Conservation (phyloP, 2,113 vertebrate genomes). For the Phrynocephalus versicolor region DNA sequence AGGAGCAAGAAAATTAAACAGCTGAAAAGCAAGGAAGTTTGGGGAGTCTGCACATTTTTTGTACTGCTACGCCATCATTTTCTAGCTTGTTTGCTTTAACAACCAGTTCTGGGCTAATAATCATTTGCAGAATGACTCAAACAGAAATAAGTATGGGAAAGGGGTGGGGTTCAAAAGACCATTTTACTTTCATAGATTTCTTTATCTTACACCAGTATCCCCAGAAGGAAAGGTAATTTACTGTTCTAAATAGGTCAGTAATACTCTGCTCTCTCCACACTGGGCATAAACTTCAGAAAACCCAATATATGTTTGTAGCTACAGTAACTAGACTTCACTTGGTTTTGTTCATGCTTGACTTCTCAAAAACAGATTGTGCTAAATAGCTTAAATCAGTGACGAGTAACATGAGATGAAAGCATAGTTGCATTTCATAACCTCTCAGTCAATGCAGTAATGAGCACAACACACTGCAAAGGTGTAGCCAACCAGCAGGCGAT, state of each 20-base stretch:
- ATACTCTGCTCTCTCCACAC: not conserved
- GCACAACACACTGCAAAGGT: not conserved
- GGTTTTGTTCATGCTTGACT: not conserved
- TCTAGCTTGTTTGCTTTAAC: not conserved
- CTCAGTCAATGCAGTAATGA: not conserved
- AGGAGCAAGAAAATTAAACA: not conserved
- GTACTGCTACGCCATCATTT: not conserved
- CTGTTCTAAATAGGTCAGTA: not conserved
- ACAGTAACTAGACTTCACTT: not conserved
- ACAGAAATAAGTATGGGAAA: not conserved
- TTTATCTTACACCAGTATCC: not conserved
- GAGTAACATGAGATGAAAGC: not conserved
- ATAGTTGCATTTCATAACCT: not conserved
- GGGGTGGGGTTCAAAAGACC: too few relatives aligned
- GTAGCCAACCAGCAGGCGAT: not conserved
- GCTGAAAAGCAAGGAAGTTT: not conserved
- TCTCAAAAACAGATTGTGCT: not conserved
- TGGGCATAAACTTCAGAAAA: too few relatives aligned
- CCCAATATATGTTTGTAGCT: not conserved
- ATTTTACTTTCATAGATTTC: not conserved
- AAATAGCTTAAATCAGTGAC: not conserved
- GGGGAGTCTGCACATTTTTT: not conserved
- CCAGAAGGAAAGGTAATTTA: not conserved
- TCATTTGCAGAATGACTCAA: not conserved
- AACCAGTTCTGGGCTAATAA: not conserved